These are phyloP conservation scores for Thinocorus orbignyianus DNA, from an alignment of 2,113 vertebrate species.

Conservation along the genomic window DNA sequence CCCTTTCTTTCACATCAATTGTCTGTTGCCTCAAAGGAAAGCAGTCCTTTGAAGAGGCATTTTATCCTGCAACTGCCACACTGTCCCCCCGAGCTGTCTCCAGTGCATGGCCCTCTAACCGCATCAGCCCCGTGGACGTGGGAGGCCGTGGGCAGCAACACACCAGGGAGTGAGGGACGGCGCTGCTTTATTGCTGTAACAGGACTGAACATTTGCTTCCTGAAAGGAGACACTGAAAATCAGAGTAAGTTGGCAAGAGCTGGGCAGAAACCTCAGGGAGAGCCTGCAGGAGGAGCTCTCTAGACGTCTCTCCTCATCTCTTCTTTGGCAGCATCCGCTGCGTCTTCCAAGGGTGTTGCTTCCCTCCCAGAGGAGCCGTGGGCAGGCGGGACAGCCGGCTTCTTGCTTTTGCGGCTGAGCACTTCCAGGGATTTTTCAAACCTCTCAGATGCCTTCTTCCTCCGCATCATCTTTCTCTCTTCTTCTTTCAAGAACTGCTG, in stretches of 20 bases:
- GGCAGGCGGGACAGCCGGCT: rapidly evolving
- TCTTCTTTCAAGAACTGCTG: conserved; percentile 68
- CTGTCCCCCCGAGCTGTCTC: background rate
- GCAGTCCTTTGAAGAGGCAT: background rate
- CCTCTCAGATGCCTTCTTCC: background rate
- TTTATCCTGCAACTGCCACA: background rate
- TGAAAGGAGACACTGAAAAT: background rate
- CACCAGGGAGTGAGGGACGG: rapidly evolving
- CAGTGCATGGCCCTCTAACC: background rate
- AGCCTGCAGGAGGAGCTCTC: conserved; percentile 11
- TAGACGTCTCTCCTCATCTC: rapidly evolving
- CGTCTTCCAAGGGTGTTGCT: rapidly evolving
- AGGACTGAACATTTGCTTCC: rapidly evolving
- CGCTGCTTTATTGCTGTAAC: background rate
- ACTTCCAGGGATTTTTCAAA: conserved; percentile 35
- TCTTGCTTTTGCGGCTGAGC: background rate
- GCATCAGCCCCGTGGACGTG: background rate
- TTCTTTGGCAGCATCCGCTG: background rate
- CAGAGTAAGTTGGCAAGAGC: rapidly evolving
- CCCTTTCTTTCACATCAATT: background rate
- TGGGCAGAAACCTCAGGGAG: rapidly evolving
- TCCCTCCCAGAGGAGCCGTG: rapidly evolving
- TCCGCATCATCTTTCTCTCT: conserved; percentile 15
- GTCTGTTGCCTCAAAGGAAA: background rate
- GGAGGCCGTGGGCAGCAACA: background rate